Conservation (phyloP, 2,797 vertebrate species). For the Iguana delicatissima region DNA sequence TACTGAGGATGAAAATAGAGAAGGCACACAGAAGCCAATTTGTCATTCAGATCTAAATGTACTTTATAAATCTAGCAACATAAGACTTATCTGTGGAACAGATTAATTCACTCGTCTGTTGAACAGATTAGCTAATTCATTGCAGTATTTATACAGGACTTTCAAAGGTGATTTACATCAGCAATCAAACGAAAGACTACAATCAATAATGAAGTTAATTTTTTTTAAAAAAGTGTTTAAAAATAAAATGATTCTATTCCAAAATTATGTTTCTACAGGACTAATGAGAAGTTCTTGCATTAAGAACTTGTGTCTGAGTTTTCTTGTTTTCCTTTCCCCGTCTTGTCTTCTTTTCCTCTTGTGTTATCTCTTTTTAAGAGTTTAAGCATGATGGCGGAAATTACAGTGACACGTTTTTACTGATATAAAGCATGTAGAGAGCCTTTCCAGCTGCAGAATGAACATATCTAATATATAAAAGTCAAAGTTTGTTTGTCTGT, state of each 20-base stretch:
- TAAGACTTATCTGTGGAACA: background rate
- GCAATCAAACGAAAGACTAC: background rate
- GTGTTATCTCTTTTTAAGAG: too few relatives aligned
- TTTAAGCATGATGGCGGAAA: too few relatives aligned
- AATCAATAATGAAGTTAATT: background rate
- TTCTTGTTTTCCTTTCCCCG: too few relatives aligned
- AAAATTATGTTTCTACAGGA: background rate
- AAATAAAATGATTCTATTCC: background rate
- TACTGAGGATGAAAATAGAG: background rate
- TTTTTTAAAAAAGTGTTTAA: conserved; percentile 6
- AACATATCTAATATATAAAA: too few relatives aligned
- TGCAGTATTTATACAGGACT: background rate
- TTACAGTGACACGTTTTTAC: too few relatives aligned
- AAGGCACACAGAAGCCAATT: background rate
- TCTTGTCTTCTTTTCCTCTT: too few relatives aligned
- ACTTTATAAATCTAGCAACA: conserved; percentile 12
- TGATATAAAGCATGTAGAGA: too few relatives aligned
- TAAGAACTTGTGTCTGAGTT: too few relatives aligned
- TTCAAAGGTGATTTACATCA: background rate
- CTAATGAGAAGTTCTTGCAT: too few relatives aligned
- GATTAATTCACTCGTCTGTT: background rate
- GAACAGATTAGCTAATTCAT: conserved; percentile 2
- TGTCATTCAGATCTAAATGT: conserved; percentile 5
- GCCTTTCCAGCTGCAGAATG: too few relatives aligned
- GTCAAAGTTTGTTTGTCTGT: too few relatives aligned